phyloP scores from a whole-genome alignment of 2,888 invertebrate species.

The Alviniconcha strummeri region DNA sequence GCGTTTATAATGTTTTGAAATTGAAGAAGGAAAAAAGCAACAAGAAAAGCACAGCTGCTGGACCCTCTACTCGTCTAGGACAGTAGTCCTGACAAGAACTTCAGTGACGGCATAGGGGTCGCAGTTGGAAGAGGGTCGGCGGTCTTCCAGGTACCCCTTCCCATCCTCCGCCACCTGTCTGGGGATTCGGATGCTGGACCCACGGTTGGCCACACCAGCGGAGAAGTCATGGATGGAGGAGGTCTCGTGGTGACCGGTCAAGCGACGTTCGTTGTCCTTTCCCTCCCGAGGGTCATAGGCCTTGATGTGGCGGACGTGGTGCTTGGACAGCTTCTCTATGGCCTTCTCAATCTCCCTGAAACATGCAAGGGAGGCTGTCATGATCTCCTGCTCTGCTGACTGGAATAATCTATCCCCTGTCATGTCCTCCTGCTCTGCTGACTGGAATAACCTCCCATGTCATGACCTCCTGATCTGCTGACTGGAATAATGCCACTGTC shows the following conservation, averaged over 20 bases:
- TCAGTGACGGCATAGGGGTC: slow-evolving; percentile 73
- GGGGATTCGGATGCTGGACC: slow-evolving; percentile 87
- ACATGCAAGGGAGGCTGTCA: background rate
- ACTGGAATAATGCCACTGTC: too few relatives aligned
- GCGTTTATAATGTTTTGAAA: too few relatives aligned
- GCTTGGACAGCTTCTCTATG: slow-evolving; percentile 93
- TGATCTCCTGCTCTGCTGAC: background rate
- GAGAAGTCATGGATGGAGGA: slow-evolving; percentile 98
- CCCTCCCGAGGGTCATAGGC: slow-evolving; percentile 97
- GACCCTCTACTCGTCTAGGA: slow-evolving; percentile 45
- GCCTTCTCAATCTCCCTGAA: slow-evolving; percentile 93
- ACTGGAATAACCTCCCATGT: too few relatives aligned
- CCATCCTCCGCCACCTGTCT: slow-evolving; percentile 84
- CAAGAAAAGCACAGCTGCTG: too few relatives aligned
- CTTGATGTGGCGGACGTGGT: slow-evolving; percentile 94
- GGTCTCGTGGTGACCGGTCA: slow-evolving; percentile 96
- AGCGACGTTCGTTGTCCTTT: slow-evolving; percentile 94
- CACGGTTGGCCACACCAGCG: slow-evolving; percentile 92
- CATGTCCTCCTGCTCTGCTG: too few relatives aligned
- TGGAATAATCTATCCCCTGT: too few relatives aligned
- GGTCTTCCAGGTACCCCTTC: slow-evolving; percentile 96
- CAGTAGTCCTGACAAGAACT: slow-evolving; percentile 55
- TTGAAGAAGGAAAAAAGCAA: too few relatives aligned
- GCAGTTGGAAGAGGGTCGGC: slow-evolving; percentile 79
- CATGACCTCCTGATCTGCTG: too few relatives aligned